Conservation (phyloP, 2,113 vertebrate genomes). For the Calyptommatus sinebrachiatus region DNA sequence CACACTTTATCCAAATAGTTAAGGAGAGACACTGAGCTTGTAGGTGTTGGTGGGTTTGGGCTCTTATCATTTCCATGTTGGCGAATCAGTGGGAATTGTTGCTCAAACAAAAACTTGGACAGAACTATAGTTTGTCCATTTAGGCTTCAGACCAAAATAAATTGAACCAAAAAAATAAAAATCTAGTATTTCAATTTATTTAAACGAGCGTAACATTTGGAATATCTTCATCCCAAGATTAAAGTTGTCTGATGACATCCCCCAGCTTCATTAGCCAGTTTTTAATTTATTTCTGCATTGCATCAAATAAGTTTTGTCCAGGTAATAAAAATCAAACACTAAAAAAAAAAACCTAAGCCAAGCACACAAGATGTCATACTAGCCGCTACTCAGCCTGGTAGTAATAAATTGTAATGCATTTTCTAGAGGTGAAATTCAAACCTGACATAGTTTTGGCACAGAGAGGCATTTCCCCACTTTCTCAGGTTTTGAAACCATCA, state of each 20-base stretch:
- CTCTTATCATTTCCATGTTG: not conserved
- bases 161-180: not conserved
- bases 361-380: not conserved
- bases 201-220: not conserved
- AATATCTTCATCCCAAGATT: not conserved
- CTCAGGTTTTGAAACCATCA: conserved; percentile 33
- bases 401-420: conserved; percentile 41
- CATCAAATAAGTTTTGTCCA: conserved; percentile 32
- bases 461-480: conserved; percentile 24
- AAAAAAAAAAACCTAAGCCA: conserved; percentile 46
- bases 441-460: conserved; percentile 33
- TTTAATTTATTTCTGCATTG: conserved; percentile 14
- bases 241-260: not conserved
- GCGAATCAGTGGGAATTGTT: not conserved
- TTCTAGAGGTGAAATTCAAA: conserved; percentile 48
- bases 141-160: not conserved
- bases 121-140: not conserved
- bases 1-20: not conserved
- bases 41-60: not conserved
- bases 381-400: conserved; percentile 12
- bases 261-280: not conserved
- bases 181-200: conserved; percentile 16
- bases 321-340: conserved; percentile 34
- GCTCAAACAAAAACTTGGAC: not conserved
- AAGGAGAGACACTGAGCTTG: not conserved